Evolutionary conservation across 2,888 invertebrate genomes (phyloP), one percentile per base, ranked within the genome.

Genomic region (Pseudococcus viburni): DNA sequence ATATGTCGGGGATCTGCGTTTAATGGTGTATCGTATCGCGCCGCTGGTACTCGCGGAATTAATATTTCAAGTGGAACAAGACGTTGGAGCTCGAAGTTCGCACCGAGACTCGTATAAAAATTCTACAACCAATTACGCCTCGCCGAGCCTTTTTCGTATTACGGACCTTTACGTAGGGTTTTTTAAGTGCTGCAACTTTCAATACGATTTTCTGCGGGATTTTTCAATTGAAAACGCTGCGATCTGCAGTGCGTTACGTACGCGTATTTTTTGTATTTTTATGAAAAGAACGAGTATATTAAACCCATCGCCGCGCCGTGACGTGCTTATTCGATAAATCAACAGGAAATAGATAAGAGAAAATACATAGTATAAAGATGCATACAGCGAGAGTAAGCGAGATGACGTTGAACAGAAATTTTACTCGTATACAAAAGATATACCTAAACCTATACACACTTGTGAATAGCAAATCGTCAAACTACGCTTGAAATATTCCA

Each of bases 341-440:
- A 64, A 64, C 64, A 64, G 64, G 64, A 64, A 64, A 64, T 64
- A 64, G 64, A 64, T 64, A 64, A 64, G 22, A 64, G 64, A 64
- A 64, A 22, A 59, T 59, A 59, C 26, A 33, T 59, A 22, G 64
- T 22, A 22, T 22, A 64, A 64, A 64, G 64, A 64, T 64, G 64
- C 22, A 64, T 64, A 19, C 22, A 59, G n/a, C 59, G n/a, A n/a
- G 64, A 64, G 64, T 64, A 64, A 64, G 64, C 22, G 64, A 64
- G 64, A 64, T 22, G 64, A 64, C 64, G 64, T 9, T 11, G 64
- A 64, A 64, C 64, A 22, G 22, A 64, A 64, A 22, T 64, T 64
- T 64, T 64, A 64, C 22, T n/a, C 59, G 6, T 9, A 9, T 42
- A 64, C 9, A 64, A 64, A 64, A 64, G 64, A 19, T 64, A 64